These are phyloP conservation scores for Ramphastos sulfuratus DNA, from an alignment of 2,113 vertebrate species.

Conservation along the genomic window DNA sequence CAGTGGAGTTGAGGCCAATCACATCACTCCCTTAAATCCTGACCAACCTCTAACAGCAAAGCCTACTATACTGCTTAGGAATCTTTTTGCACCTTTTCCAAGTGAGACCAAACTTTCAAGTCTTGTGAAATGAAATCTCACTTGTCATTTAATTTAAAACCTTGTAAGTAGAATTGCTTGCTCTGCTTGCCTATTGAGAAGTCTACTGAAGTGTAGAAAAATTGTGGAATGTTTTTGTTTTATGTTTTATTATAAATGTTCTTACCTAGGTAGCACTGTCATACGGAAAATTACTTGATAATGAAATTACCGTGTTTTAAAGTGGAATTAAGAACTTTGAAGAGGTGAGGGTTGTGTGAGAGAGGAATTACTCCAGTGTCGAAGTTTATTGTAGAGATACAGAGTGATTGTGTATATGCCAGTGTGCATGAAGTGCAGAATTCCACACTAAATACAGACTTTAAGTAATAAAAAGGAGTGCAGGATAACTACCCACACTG, in stretches of 20 bases:
- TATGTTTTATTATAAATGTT: neutral
- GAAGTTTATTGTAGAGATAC: neutral
- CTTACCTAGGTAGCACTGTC: neutral
- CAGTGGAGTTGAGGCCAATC: neutral
- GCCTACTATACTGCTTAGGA: neutral
- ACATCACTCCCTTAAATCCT: neutral
- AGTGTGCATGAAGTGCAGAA: neutral
- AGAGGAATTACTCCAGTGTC: neutral
- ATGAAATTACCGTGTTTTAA: neutral
- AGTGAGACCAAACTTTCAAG: neutral
- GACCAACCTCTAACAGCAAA: neutral
- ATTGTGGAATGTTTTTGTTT: neutral
- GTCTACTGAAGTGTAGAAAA: neutral
- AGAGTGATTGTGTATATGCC: neutral
- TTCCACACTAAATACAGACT: neutral
- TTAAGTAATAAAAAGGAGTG: neutral
- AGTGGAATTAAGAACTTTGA: neutral
- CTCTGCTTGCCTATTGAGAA: neutral
- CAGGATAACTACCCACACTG: neutral
- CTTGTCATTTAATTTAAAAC: neutral
- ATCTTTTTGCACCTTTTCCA: neutral
- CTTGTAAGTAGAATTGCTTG: neutral
- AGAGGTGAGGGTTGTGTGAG: neutral
- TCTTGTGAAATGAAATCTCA: neutral
- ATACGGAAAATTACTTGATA: neutral